Conservation (phyloP, 2,888 invertebrate genomes). For the Itoplectis maculator region DNA sequence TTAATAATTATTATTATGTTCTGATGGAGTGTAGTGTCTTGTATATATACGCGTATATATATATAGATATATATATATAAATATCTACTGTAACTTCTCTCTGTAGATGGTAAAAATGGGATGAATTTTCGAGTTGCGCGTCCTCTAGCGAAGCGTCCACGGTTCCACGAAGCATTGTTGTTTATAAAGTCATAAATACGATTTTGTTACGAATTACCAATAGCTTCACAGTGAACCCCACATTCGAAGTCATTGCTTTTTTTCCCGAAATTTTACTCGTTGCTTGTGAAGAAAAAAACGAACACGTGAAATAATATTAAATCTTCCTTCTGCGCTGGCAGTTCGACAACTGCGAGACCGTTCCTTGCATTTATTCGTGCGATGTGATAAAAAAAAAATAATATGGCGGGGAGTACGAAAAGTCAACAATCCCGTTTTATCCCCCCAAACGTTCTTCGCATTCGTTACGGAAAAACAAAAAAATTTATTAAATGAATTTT, state of each 20-base stretch:
- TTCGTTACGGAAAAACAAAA: constrained; percentile 44
- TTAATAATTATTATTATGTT: constrained; percentile 82
- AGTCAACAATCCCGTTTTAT: constrained; percentile 1
- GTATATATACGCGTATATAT: constrained; percentile 83
- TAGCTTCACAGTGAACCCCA: constrained; percentile 21
- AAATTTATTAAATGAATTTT: constrained; percentile 42
- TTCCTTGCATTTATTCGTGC: constrained; percentile 35
- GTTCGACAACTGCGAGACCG: neutral
- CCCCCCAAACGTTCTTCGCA: constrained; percentile 35
- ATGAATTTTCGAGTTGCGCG: constrained; percentile 59
- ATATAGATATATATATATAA: constrained; percentile 60
- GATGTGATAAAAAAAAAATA: constrained; percentile 1
- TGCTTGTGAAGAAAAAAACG: constrained; percentile 19
- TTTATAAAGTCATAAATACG: constrained; percentile 37
- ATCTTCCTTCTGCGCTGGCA: constrained; percentile 37
- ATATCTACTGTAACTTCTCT: constrained; percentile 61
- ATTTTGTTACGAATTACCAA: constrained; percentile 48
- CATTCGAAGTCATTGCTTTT: constrained; percentile 12
- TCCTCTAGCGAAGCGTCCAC: constrained; percentile 41
- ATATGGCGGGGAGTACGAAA: neutral
- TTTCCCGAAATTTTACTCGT: constrained; percentile 28
- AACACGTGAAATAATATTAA: constrained; percentile 22
- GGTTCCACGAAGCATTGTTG: constrained; percentile 48
- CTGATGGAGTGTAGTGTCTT: constrained; percentile 84
- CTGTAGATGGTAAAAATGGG: constrained; percentile 62